Evolutionary conservation across 2,888 invertebrate genomes (phyloP).

Genomic region (Leptinotarsa peninsularis): DNA sequence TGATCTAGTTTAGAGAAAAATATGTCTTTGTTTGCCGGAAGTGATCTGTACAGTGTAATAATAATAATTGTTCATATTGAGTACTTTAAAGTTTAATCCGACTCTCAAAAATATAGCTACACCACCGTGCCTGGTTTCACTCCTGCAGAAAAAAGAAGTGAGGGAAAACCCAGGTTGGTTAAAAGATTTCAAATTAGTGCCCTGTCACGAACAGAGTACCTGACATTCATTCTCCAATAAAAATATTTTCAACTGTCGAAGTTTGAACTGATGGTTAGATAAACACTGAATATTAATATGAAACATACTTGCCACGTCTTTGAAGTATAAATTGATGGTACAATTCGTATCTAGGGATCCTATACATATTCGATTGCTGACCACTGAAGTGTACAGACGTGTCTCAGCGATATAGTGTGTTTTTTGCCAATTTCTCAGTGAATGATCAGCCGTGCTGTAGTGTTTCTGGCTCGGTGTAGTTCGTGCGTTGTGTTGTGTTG

Average conservation of each 20-base stretch:
- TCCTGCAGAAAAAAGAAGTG: constrained; percentile 18
- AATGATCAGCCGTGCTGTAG: too few species aligned
- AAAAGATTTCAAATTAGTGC: constrained; percentile 15
- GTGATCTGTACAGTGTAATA: too few species aligned
- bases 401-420: too few species aligned
- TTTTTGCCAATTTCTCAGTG: too few species aligned
- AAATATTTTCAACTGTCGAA: constrained; percentile 21
- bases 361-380: too few species aligned
- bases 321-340: constrained; percentile 1
- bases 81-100: neutral
- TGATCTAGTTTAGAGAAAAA: too few species aligned
- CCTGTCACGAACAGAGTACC: constrained; percentile 9
- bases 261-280: neutral
- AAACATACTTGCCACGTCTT: constrained; percentile 20
- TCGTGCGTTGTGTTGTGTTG: too few species aligned
- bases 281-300: constrained; percentile 19
- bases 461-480: too few species aligned
- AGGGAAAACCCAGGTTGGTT: constrained; percentile 19
- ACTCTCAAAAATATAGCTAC: constrained; percentile 16
- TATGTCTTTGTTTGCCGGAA: too few species aligned
- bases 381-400: too few species aligned
- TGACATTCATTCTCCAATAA: constrained; percentile 13
- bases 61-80: constrained; percentile 6
- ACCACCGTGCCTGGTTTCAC: constrained; percentile 16
- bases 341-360: constrained; percentile 4